Percentiles rank a stretch among this genome's conserved stretches.
phyloP scores from a whole-genome alignment of 2,888 invertebrate species.

The Piscicola geometra region DNA sequence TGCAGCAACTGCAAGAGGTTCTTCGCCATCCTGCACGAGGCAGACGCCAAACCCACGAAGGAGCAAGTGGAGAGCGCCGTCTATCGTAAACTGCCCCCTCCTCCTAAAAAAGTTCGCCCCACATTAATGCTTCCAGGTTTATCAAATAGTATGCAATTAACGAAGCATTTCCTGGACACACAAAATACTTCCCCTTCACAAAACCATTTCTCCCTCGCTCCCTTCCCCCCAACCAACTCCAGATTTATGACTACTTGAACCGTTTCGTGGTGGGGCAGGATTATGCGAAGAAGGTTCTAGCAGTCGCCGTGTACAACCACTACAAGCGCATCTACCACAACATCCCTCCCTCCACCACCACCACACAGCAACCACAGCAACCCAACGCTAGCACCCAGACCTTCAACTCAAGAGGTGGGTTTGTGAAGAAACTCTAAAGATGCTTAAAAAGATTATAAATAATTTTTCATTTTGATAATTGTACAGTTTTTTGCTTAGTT shows the following conservation, averaged over 20 bases:
- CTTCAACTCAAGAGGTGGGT: conserved; percentile 15
- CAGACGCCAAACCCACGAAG: conserved; percentile 82
- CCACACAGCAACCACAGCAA: background rate
- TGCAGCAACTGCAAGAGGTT: conserved; percentile 97
- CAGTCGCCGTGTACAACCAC: conserved; percentile 97
- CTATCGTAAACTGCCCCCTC: conserved; percentile 71
- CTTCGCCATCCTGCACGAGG: conserved; percentile 88
- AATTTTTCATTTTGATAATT: too few species aligned
- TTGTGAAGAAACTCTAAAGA: too few species aligned
- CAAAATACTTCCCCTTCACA: too few species aligned
- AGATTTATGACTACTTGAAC: conserved; percentile 91
- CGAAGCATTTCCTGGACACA: too few species aligned
- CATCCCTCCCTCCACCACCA: conserved; percentile 56
- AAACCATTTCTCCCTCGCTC: background rate
- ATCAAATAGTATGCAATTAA: too few species aligned
- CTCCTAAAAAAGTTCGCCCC: conserved; percentile 70
- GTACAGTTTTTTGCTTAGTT: too few species aligned
- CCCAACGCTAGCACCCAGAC: conserved; percentile 5
- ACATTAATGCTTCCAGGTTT: too few species aligned
- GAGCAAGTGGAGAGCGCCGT: conserved; percentile 54
- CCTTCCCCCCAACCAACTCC: conserved; percentile 35
- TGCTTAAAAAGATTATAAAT: too few species aligned
- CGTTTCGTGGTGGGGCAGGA: conserved; percentile 96
- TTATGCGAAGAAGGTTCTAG: conserved; percentile 90
- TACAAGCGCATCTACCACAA: conserved; percentile 96